Conservation (phyloP, 2,888 invertebrate genomes). For the Xestoiulus laeticollis region DNA sequence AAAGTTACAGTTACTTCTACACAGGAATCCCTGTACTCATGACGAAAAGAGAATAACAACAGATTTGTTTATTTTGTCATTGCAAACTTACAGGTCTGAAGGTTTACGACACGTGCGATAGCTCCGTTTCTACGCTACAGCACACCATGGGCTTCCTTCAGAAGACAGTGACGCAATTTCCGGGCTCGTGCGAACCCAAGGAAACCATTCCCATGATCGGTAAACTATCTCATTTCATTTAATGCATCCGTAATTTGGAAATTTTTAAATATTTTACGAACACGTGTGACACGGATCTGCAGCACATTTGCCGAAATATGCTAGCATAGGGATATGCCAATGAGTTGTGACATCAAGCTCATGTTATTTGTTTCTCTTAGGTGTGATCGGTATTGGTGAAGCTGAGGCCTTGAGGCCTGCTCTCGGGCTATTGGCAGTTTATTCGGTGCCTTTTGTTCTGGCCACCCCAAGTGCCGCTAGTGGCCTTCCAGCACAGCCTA, state of each 20-base stretch:
- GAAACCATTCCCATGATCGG: conserved; percentile 40
- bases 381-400: conserved; percentile 43
- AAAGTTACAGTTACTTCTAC: conserved; percentile 44
- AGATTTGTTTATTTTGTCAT: not conserved
- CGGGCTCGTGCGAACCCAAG: not conserved
- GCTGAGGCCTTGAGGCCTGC: conserved; percentile 47
- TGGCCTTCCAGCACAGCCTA: conserved; percentile 47
- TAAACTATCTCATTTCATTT: not conserved
- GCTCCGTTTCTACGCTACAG: not conserved
- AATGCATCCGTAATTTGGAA: too few relatives aligned
- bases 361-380: not conserved
- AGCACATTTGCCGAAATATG: not conserved
- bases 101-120: conserved; percentile 50
- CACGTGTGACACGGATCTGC: not conserved
- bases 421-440: conserved; percentile 39
- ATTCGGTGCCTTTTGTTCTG: conserved; percentile 50
- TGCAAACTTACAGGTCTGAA: conserved; percentile 37
- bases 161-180: not conserved
- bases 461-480: conserved; percentile 46
- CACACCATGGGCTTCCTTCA: conserved; percentile 44
- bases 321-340: not conserved
- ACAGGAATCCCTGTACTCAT: too few relatives aligned
- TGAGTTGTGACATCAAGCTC: not conserved
- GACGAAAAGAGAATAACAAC: not conserved
- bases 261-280: not conserved